Base-by-base conservation (phyloP, 2,888 invertebrate species). In the Lasioglossum leucozonium region DNA sequence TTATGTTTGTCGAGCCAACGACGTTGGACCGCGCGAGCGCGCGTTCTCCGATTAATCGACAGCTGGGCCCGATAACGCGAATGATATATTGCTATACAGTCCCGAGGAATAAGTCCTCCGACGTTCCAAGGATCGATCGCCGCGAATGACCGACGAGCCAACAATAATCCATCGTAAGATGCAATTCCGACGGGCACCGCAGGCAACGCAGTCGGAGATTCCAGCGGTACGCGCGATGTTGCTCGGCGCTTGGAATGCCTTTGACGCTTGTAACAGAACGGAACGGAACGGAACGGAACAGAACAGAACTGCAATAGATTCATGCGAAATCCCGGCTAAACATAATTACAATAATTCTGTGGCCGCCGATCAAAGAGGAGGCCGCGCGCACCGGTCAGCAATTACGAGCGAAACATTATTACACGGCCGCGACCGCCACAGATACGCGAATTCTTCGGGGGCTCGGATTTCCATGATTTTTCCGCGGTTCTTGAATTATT, bases 301-400 rank as follows among this genome's bases (percentile, higher is more conserved):
- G 86, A 88, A 87, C 86, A 81, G 65, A 73, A 34, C 74, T 72
- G 82, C 86, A 83, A 89, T 85, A 85, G 85, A 86, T 89, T 85
- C 79, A 83, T 77, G 84, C 76, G 85, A 84, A 85, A 88, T 90
- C 84, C 73, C 77, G 84, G 84, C 65, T 86, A 90, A 90, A 87
- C 85, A 79, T 87, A 90, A 90, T 89, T 88, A 85, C 87, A 84
- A 80, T 90, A 90, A 89, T 88, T 87, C 80, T 86, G 86, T 72
- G 76, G 75, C 69, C 69, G 42, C 34, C 72, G 82, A 86, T 86
- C 86, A 86, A 86, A 86, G 86, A 65, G 77, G 58, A 40, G 72
- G 72, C 77, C 22, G n/a, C 72, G 44, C 55, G 42, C 65, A 2
- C 86, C 72, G 71, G 72, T n/a, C 73, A 44, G 58, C 78, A 81